Percentiles rank a stretch among this genome's conserved stretches.
phyloP scores from a whole-genome alignment of 2,888 invertebrate species.

The Drosophila limbata region DNA sequence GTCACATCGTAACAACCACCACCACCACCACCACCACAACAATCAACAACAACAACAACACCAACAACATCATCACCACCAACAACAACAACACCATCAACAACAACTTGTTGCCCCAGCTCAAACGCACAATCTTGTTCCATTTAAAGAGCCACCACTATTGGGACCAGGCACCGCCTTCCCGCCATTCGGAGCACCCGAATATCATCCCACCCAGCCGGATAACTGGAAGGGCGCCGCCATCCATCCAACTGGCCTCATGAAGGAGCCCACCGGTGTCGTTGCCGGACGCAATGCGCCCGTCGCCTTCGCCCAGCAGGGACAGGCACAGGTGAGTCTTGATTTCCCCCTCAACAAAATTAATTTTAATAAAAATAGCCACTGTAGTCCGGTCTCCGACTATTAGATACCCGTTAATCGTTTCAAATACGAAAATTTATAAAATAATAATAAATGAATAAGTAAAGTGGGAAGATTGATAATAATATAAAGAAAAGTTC shows the following conservation, averaged over 20 bases:
- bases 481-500: no score
- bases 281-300: slow-evolving; percentile 85
- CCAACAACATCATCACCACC: slow-evolving; percentile 42
- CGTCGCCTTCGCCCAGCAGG: slow-evolving; percentile 84
- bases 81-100: slow-evolving; percentile 61
- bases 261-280: slow-evolving; percentile 87
- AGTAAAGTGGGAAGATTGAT: no score
- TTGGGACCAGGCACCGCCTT: slow-evolving; percentile 85
- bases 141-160: slow-evolving; percentile 86
- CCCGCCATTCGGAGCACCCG: slow-evolving; percentile 85
- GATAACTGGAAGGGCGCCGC: slow-evolving; percentile 85
- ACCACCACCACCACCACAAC: slow-evolving; percentile 45
- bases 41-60: slow-evolving; percentile 51
- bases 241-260: slow-evolving; percentile 86
- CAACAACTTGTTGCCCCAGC: slow-evolving; percentile 75
- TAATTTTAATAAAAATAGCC: neutral
- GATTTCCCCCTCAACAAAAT: neutral
- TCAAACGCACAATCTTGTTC: slow-evolving; percentile 84
- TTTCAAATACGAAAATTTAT: neutral
- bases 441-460: no score
- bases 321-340: slow-evolving; percentile 84
- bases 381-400: neutral
- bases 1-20: slow-evolving; percentile 48
- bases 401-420: neutral
- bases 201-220: slow-evolving; percentile 85